Base-by-base conservation (phyloP, 2,888 invertebrate genomes). In the Anoncus sp. region DNA sequence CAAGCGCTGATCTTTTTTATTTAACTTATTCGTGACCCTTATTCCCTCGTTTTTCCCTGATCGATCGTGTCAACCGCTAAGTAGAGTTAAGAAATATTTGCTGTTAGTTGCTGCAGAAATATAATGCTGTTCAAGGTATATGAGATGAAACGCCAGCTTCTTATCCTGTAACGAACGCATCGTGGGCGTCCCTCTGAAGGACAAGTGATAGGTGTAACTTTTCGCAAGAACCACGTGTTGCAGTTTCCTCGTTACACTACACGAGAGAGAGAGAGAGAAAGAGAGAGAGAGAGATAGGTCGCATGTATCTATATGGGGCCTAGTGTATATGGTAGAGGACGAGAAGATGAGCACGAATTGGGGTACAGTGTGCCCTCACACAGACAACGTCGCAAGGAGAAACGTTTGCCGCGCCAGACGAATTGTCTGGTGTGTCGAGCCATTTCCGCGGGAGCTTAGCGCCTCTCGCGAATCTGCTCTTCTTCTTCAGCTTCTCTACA, bases 221-320 rank as follows among this genome's bases (percentile, higher is more conserved):
- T 72, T 79, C 79, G 81, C 81, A 79, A 60, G 73, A 86, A 85
- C 87, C 86, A 87, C 87, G 85, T 85, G 87, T 87, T 86, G 86
- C 80, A 63, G 77, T 43, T 63, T 35, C 83, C 82, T 82, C 77
- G 81, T 77, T 81, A 77, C 53, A 24, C 75, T 79, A 72, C 43
- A n/a, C n/a, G n/a, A n/a, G n/a, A n/a, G n/a, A n/a, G n/a, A 38
- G 10, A 38, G 38, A 6, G 5, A 6, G 38, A 12, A 40, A 38
- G 45, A 45, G 16, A 72, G 49, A n/a, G 35, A 47, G 24, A 10
- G 22, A 45, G 45, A n/a, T 7, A 22, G 2, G 31, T 6, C 20
- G 20, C 18, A 24, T 63, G 14, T 49, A n/a, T n/a, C 35, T 18
- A 22, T 31, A 47, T 27, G 40, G 22, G n/a, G n/a, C n/a, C n/a